Evolutionary conservation across 2,113 vertebrate genomes (phyloP), one percentile per base, ranked within the genome.

Genomic region (Epinephelus lanceolatus): DNA sequence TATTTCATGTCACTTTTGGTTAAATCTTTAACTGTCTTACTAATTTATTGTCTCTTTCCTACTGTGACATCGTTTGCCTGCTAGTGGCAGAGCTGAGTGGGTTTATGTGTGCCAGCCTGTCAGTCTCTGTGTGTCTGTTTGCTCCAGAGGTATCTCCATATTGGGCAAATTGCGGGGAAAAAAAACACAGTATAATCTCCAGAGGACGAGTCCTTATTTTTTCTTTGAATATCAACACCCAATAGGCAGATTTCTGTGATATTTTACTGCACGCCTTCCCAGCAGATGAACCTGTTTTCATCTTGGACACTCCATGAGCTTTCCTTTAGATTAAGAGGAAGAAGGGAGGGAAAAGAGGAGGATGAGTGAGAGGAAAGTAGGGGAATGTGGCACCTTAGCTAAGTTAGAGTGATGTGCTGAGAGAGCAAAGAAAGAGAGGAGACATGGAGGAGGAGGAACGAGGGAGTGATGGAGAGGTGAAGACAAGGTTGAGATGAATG

Each of bases 401-500:
- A 57, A 78, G 21, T 51, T 63, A 19, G 47, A 63, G 63, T 56
- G 71, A 80, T 73, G 13, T 65, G 52, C 51, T 62, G 73, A 75
- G 62, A 67, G 60, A 80, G 80, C 51, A 37, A 33, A 71, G 78
- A 73, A 67, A 68, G 75, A 87, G 74, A 70, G 18, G 63, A 81
- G 86, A 80, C 69, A 45, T 53, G 25, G 18, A 60, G 23, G 59
- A 71, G 67, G 60, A 83, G 72, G 81, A 68, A 73, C 30, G 52
- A 71, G 67, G 86, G 33, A 80, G 53, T 68, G 82, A 89, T 67
- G 37, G 74, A 75, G 80, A 80, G 81, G 82, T 66, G 70, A 85
- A 84, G 88, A 88, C 89, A 89, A 83, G 89, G 85, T 77, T 84
- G 79, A 89, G 90, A 91, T 92, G 87, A 89, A 92, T 93, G 76